These are phyloP conservation scores for Spheniscus mendiculus DNA, from an alignment of 2,113 vertebrate genomes.

Conservation along the genomic window DNA sequence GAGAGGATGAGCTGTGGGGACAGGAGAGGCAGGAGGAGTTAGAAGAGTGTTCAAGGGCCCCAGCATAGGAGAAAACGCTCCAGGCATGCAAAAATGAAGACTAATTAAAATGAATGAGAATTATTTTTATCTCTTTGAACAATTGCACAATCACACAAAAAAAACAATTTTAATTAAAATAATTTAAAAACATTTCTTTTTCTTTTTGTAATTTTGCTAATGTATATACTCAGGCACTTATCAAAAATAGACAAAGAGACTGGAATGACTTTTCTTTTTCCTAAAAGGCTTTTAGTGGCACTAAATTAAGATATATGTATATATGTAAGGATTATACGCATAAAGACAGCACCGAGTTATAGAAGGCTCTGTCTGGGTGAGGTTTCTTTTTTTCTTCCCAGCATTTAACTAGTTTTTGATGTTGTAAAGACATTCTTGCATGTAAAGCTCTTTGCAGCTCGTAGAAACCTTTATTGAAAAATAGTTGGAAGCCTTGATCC, in stretches of 20 bases:
- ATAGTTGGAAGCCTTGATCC: background rate
- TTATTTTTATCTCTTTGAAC: conserved; percentile 53
- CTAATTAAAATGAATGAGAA: conserved; percentile 40
- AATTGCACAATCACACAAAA: conserved; percentile 3
- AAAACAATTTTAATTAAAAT: conserved; percentile 62
- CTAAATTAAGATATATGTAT: conserved; percentile 2
- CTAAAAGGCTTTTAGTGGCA: conserved; percentile 37
- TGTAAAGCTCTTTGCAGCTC: background rate
- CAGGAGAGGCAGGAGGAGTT: background rate
- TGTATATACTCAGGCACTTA: background rate
- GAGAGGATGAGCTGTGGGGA: background rate
- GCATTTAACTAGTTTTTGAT: background rate
- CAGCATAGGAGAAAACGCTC: background rate
- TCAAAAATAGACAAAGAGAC: conserved; percentile 11
- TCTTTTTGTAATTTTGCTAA: background rate
- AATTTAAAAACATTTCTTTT: background rate
- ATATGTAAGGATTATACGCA: background rate
- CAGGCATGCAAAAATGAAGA: background rate
- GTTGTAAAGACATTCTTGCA: background rate
- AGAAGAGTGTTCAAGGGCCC: background rate
- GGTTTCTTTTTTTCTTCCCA: background rate
- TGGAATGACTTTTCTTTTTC: background rate
- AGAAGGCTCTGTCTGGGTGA: background rate
- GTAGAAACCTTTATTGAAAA: background rate
- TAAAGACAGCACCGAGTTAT: background rate